Evolutionary conservation across 2,797 vertebrate genomes (phyloP), one percentile per base, ranked within the genome.

Genomic region (Intellagama lesueurii): DNA sequence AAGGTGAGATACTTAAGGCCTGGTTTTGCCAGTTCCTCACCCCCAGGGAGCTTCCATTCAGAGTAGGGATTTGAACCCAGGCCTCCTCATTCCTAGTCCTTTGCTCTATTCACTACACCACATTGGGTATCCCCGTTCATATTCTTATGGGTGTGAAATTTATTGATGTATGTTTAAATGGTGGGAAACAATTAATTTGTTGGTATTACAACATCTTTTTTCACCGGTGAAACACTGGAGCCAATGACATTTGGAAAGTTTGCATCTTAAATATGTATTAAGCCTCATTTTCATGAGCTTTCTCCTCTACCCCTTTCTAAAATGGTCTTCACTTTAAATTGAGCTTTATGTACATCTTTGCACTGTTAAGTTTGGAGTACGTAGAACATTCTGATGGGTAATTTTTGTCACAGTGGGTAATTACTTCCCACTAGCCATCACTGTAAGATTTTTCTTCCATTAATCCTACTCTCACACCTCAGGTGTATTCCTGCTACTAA

Each of bases 401-500:
- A 9, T 56, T 86, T 70, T 83, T 47, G 72, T 77, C 30, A 35
- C 85, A 30, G 7, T 3, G 30, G 66, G 69, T 90, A 40, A 5
- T 0, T 0, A 9, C 68, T 12, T 17, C 35, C 80, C 35, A 82
- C 32, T 56, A 66, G 11, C 9, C 2, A 26, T 47, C 26, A 82
- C 32, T 83, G 52, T 17, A 88, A 66, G 26, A 73, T 83, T 88
- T 90, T 64, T 83, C 56, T 79, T 47, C 30, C 80, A 56, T 7
- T 89, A 80, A 83, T 78, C 32, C 0, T 0, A 82, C 24, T 22
- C 60, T 52, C 52, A 52, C 6, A 56, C 52, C 0, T 0, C 77
- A 52, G 92, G 12, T 16, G 47, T 32, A 32, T 87, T 76, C 81
- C 78, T 87, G 49, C 19, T 84, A 40, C 28, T 52, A 87, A 90